Evolutionary conservation across 2,888 invertebrate species (phyloP).

Genomic region (Linyphia triangularis): DNA sequence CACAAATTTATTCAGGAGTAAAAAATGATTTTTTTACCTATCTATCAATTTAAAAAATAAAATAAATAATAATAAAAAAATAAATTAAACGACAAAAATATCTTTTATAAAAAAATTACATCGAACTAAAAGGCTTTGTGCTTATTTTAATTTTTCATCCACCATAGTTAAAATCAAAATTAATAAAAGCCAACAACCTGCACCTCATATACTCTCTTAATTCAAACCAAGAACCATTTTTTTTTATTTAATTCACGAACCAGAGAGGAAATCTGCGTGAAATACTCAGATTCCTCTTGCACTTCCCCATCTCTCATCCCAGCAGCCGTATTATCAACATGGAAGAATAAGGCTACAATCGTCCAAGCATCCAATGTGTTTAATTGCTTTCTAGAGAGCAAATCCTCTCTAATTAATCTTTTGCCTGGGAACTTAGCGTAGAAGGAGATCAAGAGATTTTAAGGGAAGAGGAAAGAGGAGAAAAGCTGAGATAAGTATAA

Average conservation of each 20-base stretch:
- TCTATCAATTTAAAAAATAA: too few species aligned
- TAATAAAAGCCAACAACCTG: not conserved
- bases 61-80: too few species aligned
- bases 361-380: slow-evolving; percentile 31
- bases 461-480: not conserved
- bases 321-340: slow-evolving; percentile 10
- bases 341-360: slow-evolving; percentile 5
- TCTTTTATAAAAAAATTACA: too few species aligned
- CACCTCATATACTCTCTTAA: not conserved
- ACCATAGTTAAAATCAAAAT: too few species aligned
- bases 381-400: slow-evolving; percentile 68
- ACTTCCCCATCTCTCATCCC: not conserved
- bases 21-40: too few species aligned
- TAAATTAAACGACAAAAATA: too few species aligned
- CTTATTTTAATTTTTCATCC: too few species aligned
- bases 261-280: slow-evolving; percentile 46
- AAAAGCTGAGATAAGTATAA: slow-evolving; percentile 15
- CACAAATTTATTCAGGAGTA: too few species aligned
- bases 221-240: not conserved
- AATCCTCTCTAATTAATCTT: slow-evolving; percentile 72
- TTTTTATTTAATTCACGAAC: slow-evolving; percentile 23
- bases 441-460: slow-evolving; percentile 28
- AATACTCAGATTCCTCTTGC: slow-evolving; percentile 51
- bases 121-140: too few species aligned
- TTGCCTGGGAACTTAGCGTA: slow-evolving; percentile 8